These are phyloP conservation scores for Perognathus longimembris DNA, from an alignment of 2,113 vertebrate genomes.

Conservation along the genomic window DNA sequence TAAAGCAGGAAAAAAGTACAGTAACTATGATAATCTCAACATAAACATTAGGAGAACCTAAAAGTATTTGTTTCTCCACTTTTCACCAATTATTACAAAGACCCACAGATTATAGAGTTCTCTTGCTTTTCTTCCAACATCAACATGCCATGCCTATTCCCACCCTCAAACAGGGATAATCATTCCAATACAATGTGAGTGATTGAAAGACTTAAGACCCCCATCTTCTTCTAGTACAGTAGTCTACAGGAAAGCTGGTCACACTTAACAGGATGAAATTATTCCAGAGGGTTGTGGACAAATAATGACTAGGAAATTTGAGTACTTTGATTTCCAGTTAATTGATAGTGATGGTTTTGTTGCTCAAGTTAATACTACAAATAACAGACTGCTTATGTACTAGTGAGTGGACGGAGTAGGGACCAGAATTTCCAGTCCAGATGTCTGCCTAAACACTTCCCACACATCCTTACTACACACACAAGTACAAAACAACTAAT, in stretches of 20 bases:
- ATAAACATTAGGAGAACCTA: neutral
- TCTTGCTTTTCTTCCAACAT: constrained; percentile 4
- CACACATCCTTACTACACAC: constrained; percentile 17
- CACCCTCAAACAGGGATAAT: neutral
- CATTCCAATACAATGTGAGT: neutral
- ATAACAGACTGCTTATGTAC: neutral
- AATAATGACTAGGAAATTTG: neutral
- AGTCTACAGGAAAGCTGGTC: neutral
- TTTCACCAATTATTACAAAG: neutral
- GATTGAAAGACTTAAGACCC: neutral
- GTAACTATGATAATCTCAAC: neutral
- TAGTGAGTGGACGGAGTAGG: neutral
- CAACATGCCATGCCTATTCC: neutral
- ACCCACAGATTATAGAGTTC: neutral
- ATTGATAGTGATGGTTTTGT: neutral
- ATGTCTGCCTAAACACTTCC: constrained; percentile 28
- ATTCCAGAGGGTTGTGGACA: neutral
- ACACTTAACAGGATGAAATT: constrained; percentile 25
- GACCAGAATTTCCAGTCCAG: constrained; percentile 5
- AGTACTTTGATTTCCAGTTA: neutral
- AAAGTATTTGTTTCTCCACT: neutral
- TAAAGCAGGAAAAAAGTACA: neutral
- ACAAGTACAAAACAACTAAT: constrained; percentile 11
- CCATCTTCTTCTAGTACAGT: neutral
- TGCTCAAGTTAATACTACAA: constrained; percentile 5